Base-by-base conservation (phyloP, 2,113 vertebrate genomes). In the Psittacula cyanocephala region DNA sequence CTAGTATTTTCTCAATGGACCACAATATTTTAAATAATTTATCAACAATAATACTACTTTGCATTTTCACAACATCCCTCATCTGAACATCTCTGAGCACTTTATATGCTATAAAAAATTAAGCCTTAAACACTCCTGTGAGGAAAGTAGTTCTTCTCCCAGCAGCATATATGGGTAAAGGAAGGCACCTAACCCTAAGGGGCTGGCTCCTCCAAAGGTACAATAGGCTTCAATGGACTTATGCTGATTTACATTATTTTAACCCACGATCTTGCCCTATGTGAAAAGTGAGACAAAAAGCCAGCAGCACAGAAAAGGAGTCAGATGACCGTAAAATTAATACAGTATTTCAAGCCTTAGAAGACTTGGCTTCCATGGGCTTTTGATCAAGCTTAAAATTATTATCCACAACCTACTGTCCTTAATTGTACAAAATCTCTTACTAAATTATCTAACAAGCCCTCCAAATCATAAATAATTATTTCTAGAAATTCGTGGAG, bases 1-100 rank as follows among this genome's bases (percentile, higher is more conserved):
- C 96, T 89, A 97, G 97, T 91, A 97, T 97, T 97, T 97, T 97
- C 97, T 97, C 97, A 96, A 96, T 97, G 97, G 96, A 94, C 97
- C 94, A 95, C 94, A 96, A 97, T 97, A 96, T 93, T 97, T 97
- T 97, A 97, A 97, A 97, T 97, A 96, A 97, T 97, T 97, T 96
- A 97, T 96, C 95, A 96, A 96, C 95, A 93, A 95, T 97, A 97
- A 90, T 93, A 96, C 96, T 97, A 91, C 91, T 96, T 97, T 97
- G 96, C 96, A 96, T 97, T 95, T 96, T 96, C 95, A 95, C 95
- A 94, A 92, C 91, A 94, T 94, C 96, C 91, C 93, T 97, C 94
- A 91, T 81, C 93, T 23, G 25, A 91, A 93, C 89, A 95, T 91
- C 93, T 96, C 92, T 37, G 91, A 96, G 97, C 93, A 97, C 94